Evolutionary conservation across 2,888 invertebrate species (phyloP).

Genomic region (Melieria crassipennis): DNA sequence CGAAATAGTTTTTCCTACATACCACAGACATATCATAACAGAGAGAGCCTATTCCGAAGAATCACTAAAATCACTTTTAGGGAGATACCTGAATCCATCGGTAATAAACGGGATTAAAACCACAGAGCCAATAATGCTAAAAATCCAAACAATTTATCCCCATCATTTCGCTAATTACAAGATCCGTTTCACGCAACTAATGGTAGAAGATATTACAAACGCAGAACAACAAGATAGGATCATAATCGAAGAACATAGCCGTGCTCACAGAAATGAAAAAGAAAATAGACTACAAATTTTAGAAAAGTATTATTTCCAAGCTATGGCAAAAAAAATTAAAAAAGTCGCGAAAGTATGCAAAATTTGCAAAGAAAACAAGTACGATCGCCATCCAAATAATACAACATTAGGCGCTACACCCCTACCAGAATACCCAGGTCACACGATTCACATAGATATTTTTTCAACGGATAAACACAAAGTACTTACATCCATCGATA

Average conservation of each 20-base stretch:
- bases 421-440: slow-evolving; percentile 38
- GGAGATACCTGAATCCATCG: slow-evolving; percentile 30
- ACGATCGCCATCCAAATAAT: slow-evolving; percentile 41
- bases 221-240: slow-evolving; percentile 17
- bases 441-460: slow-evolving; percentile 41
- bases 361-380: slow-evolving; percentile 39
- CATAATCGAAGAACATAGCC: slow-evolving; percentile 24
- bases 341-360: slow-evolving; percentile 17
- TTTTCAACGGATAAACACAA: slow-evolving; percentile 29
- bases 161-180: slow-evolving; percentile 26
- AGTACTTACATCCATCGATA: slow-evolving; percentile 37
- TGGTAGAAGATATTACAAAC: slow-evolving; percentile 26
- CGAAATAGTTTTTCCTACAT: slow-evolving; percentile 27
- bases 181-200: slow-evolving; percentile 19
- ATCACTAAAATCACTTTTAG: slow-evolving; percentile 26
- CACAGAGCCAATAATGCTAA: slow-evolving; percentile 28
- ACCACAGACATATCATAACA: slow-evolving; percentile 32
- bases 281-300: slow-evolving; percentile 34
- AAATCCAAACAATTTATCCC: slow-evolving; percentile 33
- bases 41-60: slow-evolving; percentile 24
- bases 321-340: slow-evolving; percentile 34
- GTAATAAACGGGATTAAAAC: slow-evolving; percentile 34
- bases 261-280: slow-evolving; percentile 15
- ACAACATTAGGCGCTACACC: slow-evolving; percentile 32
- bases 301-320: slow-evolving; percentile 39